phyloP scores from a whole-genome alignment of 2,797 vertebrate genomes.

The Centroberyx gerrardi region DNA sequence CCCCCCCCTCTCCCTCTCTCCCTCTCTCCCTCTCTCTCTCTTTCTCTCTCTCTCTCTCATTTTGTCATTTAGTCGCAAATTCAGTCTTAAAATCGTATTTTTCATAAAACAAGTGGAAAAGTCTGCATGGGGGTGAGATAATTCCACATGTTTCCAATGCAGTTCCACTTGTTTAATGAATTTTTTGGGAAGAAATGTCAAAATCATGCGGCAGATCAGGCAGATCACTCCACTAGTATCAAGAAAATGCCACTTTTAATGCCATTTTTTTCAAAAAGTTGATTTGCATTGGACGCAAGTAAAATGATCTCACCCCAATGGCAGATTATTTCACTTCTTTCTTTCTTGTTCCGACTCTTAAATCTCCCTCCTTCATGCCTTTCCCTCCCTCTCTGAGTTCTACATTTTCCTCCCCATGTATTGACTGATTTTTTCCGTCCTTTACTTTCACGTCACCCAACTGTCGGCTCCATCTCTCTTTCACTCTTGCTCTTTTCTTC shows the following conservation, averaged over 20 bases:
- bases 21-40: not conserved
- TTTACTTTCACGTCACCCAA: slow-evolving; percentile 13
- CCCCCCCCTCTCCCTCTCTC: slow-evolving; percentile 9
- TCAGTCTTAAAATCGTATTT: slow-evolving; percentile 7
- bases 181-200: too few species aligned
- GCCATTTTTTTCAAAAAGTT: too few species aligned
- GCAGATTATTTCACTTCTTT: not conserved
- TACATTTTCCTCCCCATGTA: too few species aligned
- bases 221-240: too few species aligned
- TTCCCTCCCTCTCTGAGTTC: not conserved
- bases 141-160: too few species aligned
- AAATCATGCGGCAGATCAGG: too few species aligned
- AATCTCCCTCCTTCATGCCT: not conserved
- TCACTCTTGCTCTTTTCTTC: slow-evolving; percentile 2
- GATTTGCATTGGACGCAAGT: not conserved
- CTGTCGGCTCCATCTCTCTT: slow-evolving; percentile 23
- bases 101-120: not conserved
- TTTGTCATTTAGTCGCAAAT: not conserved
- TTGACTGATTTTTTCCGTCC: not conserved
- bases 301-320: not conserved
- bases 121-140: not conserved
- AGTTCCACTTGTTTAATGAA: too few species aligned
- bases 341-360: too few species aligned
- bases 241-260: too few species aligned
- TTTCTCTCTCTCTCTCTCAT: not conserved